A percentile compares a stretch with the other conserved stretches of the same genome.
These are phyloP conservation scores for Lamellibrachia satsuma DNA, from an alignment of 2,888 invertebrate genomes.

Conservation along the genomic window DNA sequence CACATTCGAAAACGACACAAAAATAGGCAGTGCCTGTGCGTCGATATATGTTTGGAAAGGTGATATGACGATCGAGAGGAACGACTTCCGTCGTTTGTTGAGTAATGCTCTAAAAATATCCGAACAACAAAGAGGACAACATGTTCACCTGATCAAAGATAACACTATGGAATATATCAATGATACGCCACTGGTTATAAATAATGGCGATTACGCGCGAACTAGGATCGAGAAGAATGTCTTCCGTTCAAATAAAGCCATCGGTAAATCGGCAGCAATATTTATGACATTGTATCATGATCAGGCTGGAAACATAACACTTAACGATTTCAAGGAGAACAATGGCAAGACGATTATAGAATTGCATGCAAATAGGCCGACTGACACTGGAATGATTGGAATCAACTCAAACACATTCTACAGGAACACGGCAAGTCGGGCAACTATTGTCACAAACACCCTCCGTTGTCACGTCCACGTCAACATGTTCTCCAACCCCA, in stretches of 20 bases:
- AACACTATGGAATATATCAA: too few species aligned
- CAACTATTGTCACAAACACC: background rate
- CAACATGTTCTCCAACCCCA: background rate
- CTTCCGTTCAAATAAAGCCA: background rate
- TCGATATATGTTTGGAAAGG: background rate
- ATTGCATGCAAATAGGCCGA: background rate
- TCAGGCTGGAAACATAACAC: background rate
- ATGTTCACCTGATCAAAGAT: too few species aligned
- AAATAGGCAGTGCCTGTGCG: background rate
- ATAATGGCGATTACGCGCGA: too few species aligned
- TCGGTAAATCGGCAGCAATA: background rate
- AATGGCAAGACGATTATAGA: background rate
- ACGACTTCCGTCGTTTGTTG: background rate
- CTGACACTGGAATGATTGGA: background rate
- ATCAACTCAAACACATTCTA: background rate
- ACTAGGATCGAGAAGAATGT: background rate
- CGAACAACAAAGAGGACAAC: too few species aligned
- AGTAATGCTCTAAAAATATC: too few species aligned
- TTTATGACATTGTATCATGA: background rate
- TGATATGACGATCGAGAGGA: background rate
- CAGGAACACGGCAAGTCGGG: background rate
- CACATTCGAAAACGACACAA: background rate
- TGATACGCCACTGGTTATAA: too few species aligned
- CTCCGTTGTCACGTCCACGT: background rate
- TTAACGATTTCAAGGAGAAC: background rate